Conservation (phyloP, 2,888 invertebrate genomes). For the Ophonus ardosiacus region DNA sequence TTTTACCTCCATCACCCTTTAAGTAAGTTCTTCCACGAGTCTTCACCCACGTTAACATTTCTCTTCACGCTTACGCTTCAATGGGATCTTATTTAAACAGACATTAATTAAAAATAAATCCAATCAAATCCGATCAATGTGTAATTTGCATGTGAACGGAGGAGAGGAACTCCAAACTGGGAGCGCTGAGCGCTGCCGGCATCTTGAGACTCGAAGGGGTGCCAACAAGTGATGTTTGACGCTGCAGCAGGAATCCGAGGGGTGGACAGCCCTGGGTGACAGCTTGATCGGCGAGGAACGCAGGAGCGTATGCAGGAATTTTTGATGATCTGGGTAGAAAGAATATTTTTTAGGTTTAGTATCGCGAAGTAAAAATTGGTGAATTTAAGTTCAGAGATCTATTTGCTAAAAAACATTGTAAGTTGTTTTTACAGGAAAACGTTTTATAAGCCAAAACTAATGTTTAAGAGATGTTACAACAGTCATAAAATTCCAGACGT, state of each 20-base stretch:
- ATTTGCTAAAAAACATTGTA: too few relatives aligned
- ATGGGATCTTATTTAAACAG: slow-evolving; percentile 67
- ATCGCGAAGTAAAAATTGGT: too few relatives aligned
- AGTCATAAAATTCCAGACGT: too few relatives aligned
- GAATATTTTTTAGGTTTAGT: too few relatives aligned
- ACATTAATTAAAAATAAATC: slow-evolving; percentile 71
- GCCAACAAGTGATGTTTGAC: slow-evolving; percentile 51
- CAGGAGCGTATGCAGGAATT: slow-evolving; percentile 22
- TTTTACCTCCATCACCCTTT: neutral
- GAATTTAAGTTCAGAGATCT: too few relatives aligned
- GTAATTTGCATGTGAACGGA: slow-evolving; percentile 62
- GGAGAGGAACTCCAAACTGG: neutral
- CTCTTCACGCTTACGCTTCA: slow-evolving; percentile 41
- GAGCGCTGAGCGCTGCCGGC: neutral
- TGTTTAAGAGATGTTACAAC: too few relatives aligned
- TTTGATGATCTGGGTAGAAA: neutral
- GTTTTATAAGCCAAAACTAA: too few relatives aligned
- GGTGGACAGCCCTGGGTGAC: slow-evolving; percentile 10
- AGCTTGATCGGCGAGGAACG: neutral
- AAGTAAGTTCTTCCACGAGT: neutral
- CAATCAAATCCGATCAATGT: slow-evolving; percentile 69
- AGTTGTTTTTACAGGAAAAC: too few relatives aligned
- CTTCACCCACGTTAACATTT: neutral
- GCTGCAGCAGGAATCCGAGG: neutral
- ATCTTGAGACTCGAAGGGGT: slow-evolving; percentile 59